Evolutionary conservation across 1,140 invertebrate species (phyloP), one percentile per base, ranked within the genome.

Genomic region (Notospermus geniculatus): DNA sequence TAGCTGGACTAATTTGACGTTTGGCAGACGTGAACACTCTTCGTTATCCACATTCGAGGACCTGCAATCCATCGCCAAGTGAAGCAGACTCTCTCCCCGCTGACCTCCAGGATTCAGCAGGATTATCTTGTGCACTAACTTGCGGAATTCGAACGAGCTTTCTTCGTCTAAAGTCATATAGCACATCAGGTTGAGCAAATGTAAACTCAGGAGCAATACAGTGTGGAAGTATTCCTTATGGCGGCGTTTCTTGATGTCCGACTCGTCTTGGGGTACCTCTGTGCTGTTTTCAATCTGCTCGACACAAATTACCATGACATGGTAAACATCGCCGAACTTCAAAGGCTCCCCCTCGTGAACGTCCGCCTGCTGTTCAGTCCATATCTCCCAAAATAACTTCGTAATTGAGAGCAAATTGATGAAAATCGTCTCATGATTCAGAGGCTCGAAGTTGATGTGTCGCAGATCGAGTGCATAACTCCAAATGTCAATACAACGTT

Each of bases 341-440:
- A 91, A 88, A 59, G 11, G 43, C 64, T 88, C 89, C 36, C 87
- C 86, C 64, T 88, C 86, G 57, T 83, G 65, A 87, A 84, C 36
- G 71, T 76, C 62, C 75, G 68, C 50, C 66, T 74, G 62, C 5
- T 66, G 22, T 46, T 76, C 69, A 15, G 66, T 46, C 19, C 72
- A 69, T 90, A 57, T 90, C 88, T 84, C 92, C 90, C 63, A 91
- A 80, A 97, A 97, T 0, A 97, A 84, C 83, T 97, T 93, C 0
- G 91, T 91, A 78, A 95, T 95, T 67, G 90, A 92, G 72, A 93
- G 88, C 17, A 97, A 84, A 57, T 92, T 78, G 95, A 91, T 22
- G 92, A 95, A 87, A 95, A 92, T 2, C 91, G 89, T 79, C 91
- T 95, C 85, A 17, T 92, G 90, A 66, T 93, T 91, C 50, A 95